Evolutionary conservation across 2,888 invertebrate genomes (phyloP).

Genomic region (Idaea straminata): DNA sequence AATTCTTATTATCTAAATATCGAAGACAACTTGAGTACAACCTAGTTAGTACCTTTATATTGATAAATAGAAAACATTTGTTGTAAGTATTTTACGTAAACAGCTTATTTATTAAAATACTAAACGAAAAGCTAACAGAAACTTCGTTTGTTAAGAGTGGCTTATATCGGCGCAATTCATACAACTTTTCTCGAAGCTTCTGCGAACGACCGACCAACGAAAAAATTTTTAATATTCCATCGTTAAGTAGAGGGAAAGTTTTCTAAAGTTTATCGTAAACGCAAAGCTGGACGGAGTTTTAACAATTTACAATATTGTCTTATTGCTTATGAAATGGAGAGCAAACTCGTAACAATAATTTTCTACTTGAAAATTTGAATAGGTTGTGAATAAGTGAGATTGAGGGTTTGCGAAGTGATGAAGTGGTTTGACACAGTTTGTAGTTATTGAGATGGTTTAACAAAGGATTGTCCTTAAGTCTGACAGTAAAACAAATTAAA

Average conservation of each 20-base stretch:
- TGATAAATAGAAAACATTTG: background rate
- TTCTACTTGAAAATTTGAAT: background rate
- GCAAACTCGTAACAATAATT: slow-evolving; percentile 3
- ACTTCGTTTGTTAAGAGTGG: slow-evolving; percentile 3
- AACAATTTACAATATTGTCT: background rate
- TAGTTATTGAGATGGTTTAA: no score
- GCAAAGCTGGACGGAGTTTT: slow-evolving; percentile 13
- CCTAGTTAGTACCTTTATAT: no score
- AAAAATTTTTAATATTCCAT: slow-evolving; percentile 21
- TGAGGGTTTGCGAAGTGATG: background rate
- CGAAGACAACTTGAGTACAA: no score
- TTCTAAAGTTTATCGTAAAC: slow-evolving; percentile 14
- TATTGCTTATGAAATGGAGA: slow-evolving; percentile 12
- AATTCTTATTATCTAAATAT: no score
- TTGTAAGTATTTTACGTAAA: background rate
- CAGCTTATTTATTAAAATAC: background rate
- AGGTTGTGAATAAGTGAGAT: background rate
- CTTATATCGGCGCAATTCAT: slow-evolving; percentile 1
- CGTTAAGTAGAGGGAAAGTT: slow-evolving; percentile 19
- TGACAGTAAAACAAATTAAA: no score
- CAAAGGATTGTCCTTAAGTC: no score
- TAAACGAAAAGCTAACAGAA: background rate
- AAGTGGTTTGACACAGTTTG: background rate
- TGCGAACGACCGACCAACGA: slow-evolving; percentile 4
- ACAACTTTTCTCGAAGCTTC: slow-evolving; percentile 12